A percentile compares a stretch with the other conserved stretches of the same genome.
Evolutionary conservation across 2,113 vertebrate species (phyloP).

Genomic region (Furnarius figulus): DNA sequence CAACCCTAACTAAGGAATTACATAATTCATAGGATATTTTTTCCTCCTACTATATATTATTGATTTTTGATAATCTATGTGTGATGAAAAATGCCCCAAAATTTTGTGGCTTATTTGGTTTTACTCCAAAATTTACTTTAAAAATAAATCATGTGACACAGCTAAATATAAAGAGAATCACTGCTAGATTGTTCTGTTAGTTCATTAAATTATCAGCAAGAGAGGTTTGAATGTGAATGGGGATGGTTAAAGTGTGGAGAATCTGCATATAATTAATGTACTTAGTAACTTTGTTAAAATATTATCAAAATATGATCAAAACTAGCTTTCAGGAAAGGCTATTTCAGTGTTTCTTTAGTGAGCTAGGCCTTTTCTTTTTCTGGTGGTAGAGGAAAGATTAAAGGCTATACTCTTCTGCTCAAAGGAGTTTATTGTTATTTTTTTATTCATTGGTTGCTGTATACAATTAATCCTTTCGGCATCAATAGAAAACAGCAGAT

Average conservation of each 20-base stretch:
- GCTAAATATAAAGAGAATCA: background rate
- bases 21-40: background rate
- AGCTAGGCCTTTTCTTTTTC: background rate
- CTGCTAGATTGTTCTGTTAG: background rate
- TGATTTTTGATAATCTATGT: background rate
- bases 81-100: background rate
- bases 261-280: background rate
- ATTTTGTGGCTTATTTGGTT: background rate
- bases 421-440: conserved; percentile 61
- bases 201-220: background rate
- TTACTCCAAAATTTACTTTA: background rate
- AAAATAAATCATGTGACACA: background rate
- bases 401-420: conserved; percentile 28
- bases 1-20: background rate
- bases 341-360: background rate
- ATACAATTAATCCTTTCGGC: conserved; percentile 54
- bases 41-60: background rate
- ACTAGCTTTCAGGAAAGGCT: background rate
- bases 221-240: background rate
- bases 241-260: background rate
- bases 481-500: conserved; percentile 49
- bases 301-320: background rate
- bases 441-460: conserved; percentile 50
- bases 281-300: background rate
- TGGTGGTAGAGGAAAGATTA: background rate